These are phyloP conservation scores for Epinephelus cyanopodus DNA, from an alignment of 2,113 vertebrate genomes.

Conservation along the genomic window DNA sequence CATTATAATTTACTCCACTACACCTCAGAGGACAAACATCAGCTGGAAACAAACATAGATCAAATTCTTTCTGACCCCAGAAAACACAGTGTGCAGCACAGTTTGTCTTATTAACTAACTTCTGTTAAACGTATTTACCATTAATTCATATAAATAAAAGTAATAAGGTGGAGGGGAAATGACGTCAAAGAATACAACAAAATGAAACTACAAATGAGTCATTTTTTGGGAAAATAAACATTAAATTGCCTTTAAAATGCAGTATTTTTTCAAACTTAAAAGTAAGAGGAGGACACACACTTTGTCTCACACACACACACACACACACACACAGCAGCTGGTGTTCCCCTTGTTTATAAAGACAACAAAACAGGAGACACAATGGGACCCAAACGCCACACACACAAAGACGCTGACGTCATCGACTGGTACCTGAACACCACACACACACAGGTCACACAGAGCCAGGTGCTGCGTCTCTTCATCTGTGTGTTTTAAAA, in stretches of 20 bases:
- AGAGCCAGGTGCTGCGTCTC: neutral
- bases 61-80: no score
- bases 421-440: conserved; percentile 16
- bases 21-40: no score
- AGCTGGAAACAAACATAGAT: no score
- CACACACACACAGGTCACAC: neutral
- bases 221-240: neutral
- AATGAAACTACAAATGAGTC: no score
- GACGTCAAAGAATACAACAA: no score
- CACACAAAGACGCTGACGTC: conserved; percentile 20
- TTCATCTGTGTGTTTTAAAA: neutral
- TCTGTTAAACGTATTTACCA: no score
- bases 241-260: neutral
- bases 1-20: no score
- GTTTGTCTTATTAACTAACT: no score
- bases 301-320: conserved; percentile 14
- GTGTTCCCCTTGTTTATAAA: conserved; percentile 31
- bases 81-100: no score
- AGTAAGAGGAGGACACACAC: neutral
- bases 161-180: no score
- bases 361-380: conserved; percentile 42
- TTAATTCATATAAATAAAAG: no score
- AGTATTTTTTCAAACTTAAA: neutral
- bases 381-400: conserved; percentile 46
- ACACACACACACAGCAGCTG: conserved; percentile 5